Base-by-base conservation (phyloP, 2,888 invertebrate genomes). In the Drosophila tripunctata region DNA sequence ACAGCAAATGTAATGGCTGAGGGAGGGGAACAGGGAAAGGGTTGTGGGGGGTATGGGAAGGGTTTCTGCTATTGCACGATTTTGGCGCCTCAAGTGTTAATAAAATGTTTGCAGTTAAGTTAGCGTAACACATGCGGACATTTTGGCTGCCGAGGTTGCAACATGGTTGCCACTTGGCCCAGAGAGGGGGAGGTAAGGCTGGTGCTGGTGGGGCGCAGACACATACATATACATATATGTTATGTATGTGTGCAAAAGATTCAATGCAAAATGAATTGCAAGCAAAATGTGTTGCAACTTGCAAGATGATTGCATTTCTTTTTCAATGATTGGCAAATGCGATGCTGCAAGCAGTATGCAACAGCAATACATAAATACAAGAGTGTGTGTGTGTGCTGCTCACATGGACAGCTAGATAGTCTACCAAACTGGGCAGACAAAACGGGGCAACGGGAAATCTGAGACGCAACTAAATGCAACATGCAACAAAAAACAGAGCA, bases 301-400 rank as follows among this genome's bases (percentile, higher is more conserved):
- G 74, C 64, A 88, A 83, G 71, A 71, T 86, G 83, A 88, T 83
- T 83, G 84, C 84, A 83, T 84, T 88, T 83, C 69, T 79, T 86
- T n/a, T 79, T 62, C 73, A 86, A 82, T 79, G 66, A 85, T 87
- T 88, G 79, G 58, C 63, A 66, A n/a, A 67, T 60, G 36, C 35
- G 52, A 33, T 36, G 17, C 57, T 35, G 10, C 17, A 38, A 38
- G 56, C 57, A 31, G 30, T 27, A 52, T 38, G 10, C 27, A 35
- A 41, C n/a, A 54, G n/a, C 8, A 15, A 40, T 10, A 58, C 14
- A 15, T 33, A 27, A 4, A 41, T 10, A 17, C 48, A 67, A 8
- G n/a, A n/a, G n/a, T n/a, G n/a, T n/a, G n/a, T n/a, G n/a, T n/a
- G n/a, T n/a, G n/a, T n/a, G n/a, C n/a, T n/a, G n/a, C n/a, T n/a